Conservation (phyloP, 2,113 vertebrate genomes). For the Pluvialis apricaria region DNA sequence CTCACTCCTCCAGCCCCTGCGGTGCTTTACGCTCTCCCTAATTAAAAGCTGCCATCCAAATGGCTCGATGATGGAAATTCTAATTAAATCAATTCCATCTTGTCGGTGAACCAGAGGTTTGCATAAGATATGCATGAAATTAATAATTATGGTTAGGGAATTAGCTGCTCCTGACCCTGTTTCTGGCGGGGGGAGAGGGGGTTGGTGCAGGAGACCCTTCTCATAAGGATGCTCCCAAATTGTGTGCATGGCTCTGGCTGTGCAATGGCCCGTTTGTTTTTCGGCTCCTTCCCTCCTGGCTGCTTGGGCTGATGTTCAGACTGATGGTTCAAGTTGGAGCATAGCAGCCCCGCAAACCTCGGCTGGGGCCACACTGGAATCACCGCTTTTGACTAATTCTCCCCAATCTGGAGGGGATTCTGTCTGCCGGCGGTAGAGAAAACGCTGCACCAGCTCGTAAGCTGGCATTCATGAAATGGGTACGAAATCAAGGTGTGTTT, state of each 20-base stretch:
- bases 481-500: neutral
- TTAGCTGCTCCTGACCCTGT: conserved; percentile 37
- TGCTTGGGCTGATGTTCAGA: neutral
- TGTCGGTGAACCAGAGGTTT: conserved; percentile 61
- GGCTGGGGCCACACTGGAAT: neutral
- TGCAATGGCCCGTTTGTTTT: neutral
- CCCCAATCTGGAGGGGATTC: neutral
- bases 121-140: conserved; percentile 73
- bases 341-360: neutral
- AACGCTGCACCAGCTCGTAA: neutral
- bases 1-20: neutral
- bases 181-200: neutral
- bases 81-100: conserved; percentile 81
- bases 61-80: conserved; percentile 69
- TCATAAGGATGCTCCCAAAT: accelerated
- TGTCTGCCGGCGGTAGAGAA: accelerated
- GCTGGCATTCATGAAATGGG: neutral
- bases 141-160: conserved; percentile 69
- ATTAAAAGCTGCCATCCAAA: conserved; percentile 73
- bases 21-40: conserved; percentile 44
- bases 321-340: neutral
- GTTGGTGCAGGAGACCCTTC: neutral
- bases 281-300: neutral
- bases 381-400: neutral
- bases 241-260: accelerated